phyloP scores from a whole-genome alignment of 2,888 invertebrate species.

The Drosophila conformis region DNA sequence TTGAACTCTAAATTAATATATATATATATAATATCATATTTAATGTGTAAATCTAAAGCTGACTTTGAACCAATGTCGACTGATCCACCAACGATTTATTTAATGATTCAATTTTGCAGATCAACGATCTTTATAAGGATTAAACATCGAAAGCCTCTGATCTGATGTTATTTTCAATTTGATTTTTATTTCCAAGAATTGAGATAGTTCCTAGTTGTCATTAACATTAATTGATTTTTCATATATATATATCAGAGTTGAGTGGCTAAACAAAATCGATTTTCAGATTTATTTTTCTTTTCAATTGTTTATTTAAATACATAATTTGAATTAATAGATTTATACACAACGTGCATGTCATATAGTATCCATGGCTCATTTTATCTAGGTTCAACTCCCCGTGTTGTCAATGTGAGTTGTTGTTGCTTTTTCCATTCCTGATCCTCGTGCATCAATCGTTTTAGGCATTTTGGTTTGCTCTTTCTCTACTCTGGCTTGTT shows the following conservation, averaged over 20 bases:
- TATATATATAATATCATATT: background rate
- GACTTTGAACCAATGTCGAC: slow-evolving; percentile 32
- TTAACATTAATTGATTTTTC: background rate
- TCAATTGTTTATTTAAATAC: slow-evolving; percentile 79
- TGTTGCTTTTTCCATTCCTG: slow-evolving; percentile 14
- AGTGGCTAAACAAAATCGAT: background rate
- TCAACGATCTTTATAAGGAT: background rate
- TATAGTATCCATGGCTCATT: slow-evolving; percentile 64
- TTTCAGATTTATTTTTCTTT: slow-evolving; percentile 23
- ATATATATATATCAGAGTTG: background rate
- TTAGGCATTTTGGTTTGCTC: slow-evolving; percentile 22
- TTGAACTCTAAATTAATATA: background rate
- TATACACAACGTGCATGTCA: slow-evolving; percentile 70
- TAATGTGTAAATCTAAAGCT: background rate
- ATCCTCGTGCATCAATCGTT: slow-evolving; percentile 20
- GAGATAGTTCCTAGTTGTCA: background rate
- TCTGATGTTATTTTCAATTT: background rate
- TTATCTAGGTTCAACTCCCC: slow-evolving; percentile 57
- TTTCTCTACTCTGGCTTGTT: slow-evolving; percentile 29
- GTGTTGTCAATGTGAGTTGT: slow-evolving; percentile 17
- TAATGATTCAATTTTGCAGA: background rate
- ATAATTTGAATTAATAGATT: slow-evolving; percentile 76
- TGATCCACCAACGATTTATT: slow-evolving; percentile 10
- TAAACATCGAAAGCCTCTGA: background rate
- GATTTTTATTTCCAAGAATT: background rate